These are phyloP conservation scores for Mesocricetus auratus DNA, from an alignment of 2,113 vertebrate species.

Conservation along the genomic window DNA sequence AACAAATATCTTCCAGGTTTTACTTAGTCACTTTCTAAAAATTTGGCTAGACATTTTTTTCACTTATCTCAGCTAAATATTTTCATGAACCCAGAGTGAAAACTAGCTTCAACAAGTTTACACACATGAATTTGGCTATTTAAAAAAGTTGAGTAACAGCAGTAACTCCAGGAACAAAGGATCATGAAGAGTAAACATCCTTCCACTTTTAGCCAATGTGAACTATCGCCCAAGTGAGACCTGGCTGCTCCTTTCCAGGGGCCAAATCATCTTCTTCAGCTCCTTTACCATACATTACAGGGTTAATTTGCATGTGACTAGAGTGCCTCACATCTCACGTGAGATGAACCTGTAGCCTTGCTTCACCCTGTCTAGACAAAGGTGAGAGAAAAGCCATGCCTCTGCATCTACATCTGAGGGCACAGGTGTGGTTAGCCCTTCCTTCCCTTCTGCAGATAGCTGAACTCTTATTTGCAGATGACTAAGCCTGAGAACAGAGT, in stretches of 20 bases:
- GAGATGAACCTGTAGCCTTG: not conserved
- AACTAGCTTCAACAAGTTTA: not conserved
- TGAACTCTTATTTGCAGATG: not conserved
- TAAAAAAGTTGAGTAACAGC: constrained; percentile 33
- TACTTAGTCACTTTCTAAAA: constrained; percentile 80
- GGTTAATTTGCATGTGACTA: not conserved
- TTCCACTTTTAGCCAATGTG: not conserved
- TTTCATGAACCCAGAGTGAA: constrained; percentile 51
- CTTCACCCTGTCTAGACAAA: not conserved
- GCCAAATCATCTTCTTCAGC: not conserved
- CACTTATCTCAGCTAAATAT: constrained; percentile 57
- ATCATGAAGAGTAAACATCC: not conserved
- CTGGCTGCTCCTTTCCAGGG: not conserved
- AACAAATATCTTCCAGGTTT: not conserved
- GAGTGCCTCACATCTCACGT: not conserved
- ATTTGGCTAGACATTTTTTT: constrained; percentile 66
- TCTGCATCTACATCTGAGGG: not conserved
- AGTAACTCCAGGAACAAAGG: not conserved
- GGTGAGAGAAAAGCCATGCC: not conserved
- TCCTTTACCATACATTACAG: not conserved
- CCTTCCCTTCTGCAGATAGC: not conserved
- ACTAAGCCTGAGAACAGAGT: not conserved
- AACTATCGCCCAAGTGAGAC: not conserved
- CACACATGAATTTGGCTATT: not conserved
- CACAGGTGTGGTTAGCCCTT: not conserved